These are phyloP conservation scores for Apeira syringaria DNA, from an alignment of 2,888 invertebrate genomes.

Conservation along the genomic window DNA sequence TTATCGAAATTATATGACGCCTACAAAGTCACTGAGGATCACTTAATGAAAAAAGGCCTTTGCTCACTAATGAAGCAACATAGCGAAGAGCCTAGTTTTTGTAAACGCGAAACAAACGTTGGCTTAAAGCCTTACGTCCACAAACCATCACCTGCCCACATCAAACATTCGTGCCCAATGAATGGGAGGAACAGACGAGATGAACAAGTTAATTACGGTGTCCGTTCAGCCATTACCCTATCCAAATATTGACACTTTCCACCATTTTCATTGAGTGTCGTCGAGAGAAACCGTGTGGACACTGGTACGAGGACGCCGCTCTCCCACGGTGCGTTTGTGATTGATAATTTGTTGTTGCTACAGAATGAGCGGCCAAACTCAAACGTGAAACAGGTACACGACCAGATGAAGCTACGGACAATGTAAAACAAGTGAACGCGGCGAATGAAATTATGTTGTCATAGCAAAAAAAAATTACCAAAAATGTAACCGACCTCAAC, in stretches of 20 bases:
- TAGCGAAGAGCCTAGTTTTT: neutral
- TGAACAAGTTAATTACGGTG: slow-evolving; percentile 20
- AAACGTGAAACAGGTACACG: too few species aligned
- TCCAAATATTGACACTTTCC: slow-evolving; percentile 53
- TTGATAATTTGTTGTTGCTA: slow-evolving; percentile 44
- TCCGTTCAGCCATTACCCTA: slow-evolving; percentile 25
- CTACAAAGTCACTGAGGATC: too few species aligned
- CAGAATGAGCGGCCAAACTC: slow-evolving; percentile 11
- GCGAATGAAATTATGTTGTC: too few species aligned
- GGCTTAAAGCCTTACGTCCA: neutral
- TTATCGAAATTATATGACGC: too few species aligned
- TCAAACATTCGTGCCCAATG: slow-evolving; percentile 13
- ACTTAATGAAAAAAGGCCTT: too few species aligned
- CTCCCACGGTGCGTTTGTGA: slow-evolving; percentile 41
- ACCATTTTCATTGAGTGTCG: slow-evolving; percentile 29
- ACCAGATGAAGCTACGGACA: too few species aligned
- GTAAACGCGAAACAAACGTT: neutral
- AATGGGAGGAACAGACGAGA: slow-evolving; percentile 8
- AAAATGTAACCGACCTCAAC: too few species aligned
- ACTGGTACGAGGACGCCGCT: slow-evolving; percentile 24
- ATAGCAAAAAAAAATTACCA: too few species aligned
- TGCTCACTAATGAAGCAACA: too few species aligned
- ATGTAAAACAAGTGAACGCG: too few species aligned
- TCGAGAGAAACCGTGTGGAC: slow-evolving; percentile 37
- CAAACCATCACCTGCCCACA: slow-evolving; percentile 1